A percentile compares a stretch with the other conserved stretches of the same genome.
Evolutionary conservation across 2,113 vertebrate genomes (phyloP).

Genomic region (Uropsilus gracilis): DNA sequence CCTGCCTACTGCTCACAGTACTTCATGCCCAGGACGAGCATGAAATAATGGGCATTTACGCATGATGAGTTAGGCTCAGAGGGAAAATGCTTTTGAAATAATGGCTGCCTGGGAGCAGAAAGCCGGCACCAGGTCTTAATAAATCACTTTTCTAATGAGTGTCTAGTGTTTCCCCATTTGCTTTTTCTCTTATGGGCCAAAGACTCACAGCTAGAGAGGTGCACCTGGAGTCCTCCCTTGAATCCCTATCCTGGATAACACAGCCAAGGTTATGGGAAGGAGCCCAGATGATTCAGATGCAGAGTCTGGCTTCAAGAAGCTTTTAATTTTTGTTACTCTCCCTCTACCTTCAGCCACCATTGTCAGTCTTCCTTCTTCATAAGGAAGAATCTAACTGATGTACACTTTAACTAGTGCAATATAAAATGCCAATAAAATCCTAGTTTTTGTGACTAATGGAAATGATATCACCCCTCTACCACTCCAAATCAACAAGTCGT

Average conservation of each 20-base stretch:
- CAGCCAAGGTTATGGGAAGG: neutral
- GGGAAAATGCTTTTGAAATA: neutral
- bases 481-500: neutral
- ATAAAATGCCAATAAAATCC: neutral
- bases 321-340: neutral
- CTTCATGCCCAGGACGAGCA: neutral
- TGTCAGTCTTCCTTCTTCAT: neutral
- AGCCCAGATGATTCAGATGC: neutral
- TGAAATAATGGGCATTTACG: neutral
- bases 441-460: neutral
- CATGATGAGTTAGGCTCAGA: neutral
- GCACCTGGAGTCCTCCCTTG: rapidly evolving
- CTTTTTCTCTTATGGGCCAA: neutral
- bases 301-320: neutral
- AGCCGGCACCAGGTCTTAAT: neutral
- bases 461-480: neutral
- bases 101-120: neutral
- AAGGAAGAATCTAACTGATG: neutral
- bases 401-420: neutral
- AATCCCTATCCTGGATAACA: neutral
- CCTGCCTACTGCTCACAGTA: neutral
- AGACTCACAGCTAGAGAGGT: neutral
- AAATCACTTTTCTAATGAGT: neutral
- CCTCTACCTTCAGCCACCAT: neutral
- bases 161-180: too few species aligned